These are phyloP conservation scores for Ophiodon elongatus DNA, from an alignment of 2,113 vertebrate genomes.

Conservation along the genomic window DNA sequence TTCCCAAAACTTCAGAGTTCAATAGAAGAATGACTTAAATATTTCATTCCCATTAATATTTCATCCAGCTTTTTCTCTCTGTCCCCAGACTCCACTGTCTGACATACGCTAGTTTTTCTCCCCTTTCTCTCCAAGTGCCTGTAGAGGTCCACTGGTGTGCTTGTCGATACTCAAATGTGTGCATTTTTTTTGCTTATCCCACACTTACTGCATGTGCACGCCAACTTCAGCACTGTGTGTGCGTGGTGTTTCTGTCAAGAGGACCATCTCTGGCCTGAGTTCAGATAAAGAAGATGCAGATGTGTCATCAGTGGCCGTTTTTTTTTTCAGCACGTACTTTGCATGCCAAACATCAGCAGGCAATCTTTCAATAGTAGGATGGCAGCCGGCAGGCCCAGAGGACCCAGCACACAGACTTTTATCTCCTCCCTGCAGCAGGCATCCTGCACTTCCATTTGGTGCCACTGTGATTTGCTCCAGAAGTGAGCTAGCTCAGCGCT, in stretches of 20 bases:
- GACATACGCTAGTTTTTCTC: slow-evolving; percentile 62
- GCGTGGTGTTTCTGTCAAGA: slow-evolving; percentile 22
- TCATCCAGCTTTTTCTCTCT: slow-evolving; percentile 68
- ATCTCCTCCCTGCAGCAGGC: slow-evolving; percentile 71
- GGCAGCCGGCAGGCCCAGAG: slow-evolving; percentile 40
- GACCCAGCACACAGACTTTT: slow-evolving; percentile 55
- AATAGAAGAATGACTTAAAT: slow-evolving; percentile 73
- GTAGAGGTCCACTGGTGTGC: slow-evolving; percentile 30
- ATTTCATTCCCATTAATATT: slow-evolving; percentile 84
- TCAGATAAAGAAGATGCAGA: slow-evolving; percentile 46
- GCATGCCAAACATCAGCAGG: slow-evolving; percentile 46
- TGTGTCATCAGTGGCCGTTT: slow-evolving; percentile 9
- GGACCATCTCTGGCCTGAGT: slow-evolving; percentile 16
- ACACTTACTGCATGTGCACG: slow-evolving; percentile 2
- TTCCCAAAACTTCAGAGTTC: slow-evolving; percentile 65
- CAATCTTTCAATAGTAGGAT: slow-evolving; percentile 24
- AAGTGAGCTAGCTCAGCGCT: slow-evolving; percentile 39
- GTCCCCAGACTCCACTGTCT: slow-evolving; percentile 68
- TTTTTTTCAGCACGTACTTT: slow-evolving; percentile 25
- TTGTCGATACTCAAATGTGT: slow-evolving; percentile 22
- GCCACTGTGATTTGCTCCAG: slow-evolving; percentile 73
- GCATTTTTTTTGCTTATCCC: slow-evolving; percentile 16
- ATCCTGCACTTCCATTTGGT: slow-evolving; percentile 57
- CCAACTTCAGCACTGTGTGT: slow-evolving; percentile 4
- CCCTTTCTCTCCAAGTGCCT: slow-evolving; percentile 23